Evolutionary conservation across 2,888 invertebrate species (phyloP).

Genomic region (Abrostola tripartita): DNA sequence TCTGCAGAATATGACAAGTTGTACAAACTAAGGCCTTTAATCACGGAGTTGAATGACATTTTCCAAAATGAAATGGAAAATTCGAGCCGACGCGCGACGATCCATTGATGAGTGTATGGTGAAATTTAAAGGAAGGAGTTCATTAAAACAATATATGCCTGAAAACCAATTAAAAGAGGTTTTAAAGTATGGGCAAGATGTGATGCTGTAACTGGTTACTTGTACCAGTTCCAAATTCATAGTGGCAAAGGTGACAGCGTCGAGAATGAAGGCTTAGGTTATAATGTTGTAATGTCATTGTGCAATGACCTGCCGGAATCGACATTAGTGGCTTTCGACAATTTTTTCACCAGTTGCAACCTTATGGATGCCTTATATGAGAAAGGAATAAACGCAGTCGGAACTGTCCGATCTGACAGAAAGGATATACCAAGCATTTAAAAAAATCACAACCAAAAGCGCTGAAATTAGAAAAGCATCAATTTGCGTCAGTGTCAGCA

Average conservation of each 20-base stretch:
- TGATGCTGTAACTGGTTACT: no score
- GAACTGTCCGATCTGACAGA: slow-evolving; percentile 56
- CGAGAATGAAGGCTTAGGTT: no score
- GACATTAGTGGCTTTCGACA: slow-evolving; percentile 46
- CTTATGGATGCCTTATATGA: slow-evolving; percentile 48
- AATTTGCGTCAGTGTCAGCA: slow-evolving; percentile 56
- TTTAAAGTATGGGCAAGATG: no score
- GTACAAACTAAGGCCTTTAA: slow-evolving; percentile 36
- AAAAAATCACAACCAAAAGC: slow-evolving; percentile 51
- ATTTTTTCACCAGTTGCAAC: slow-evolving; percentile 21
- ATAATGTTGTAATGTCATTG: slow-evolving; percentile 27
- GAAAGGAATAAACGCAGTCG: slow-evolving; percentile 55
- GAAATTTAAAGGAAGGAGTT: slow-evolving; percentile 35
- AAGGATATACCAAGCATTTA: slow-evolving; percentile 55
- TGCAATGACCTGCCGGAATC: slow-evolving; percentile 31
- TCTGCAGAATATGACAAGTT: slow-evolving; percentile 34
- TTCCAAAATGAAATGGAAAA: slow-evolving; percentile 32
- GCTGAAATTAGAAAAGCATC: slow-evolving; percentile 53
- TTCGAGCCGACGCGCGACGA: slow-evolving; percentile 31
- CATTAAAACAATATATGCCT: no score
- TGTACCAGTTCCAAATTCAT: no score
- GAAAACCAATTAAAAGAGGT: no score
- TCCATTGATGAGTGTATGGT: slow-evolving; percentile 39
- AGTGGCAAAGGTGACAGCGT: no score
- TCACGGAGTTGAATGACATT: slow-evolving; percentile 25